A percentile compares a stretch with the other conserved stretches of the same genome.
phyloP scores from a whole-genome alignment of 2,888 invertebrate genomes.

The Stenodema calcarata region DNA sequence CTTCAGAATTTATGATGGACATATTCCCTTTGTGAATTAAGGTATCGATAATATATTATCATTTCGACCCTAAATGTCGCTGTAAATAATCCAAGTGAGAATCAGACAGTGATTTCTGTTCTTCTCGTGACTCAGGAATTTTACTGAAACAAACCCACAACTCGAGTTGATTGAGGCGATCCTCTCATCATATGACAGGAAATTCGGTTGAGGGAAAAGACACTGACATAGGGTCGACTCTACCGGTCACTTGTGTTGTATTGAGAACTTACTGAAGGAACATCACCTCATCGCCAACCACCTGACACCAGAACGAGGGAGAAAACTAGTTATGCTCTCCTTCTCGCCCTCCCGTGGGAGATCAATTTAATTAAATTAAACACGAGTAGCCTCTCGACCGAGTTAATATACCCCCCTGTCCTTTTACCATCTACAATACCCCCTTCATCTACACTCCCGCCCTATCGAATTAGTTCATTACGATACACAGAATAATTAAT shows the following conservation, averaged over 20 bases:
- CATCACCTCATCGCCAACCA: not conserved
- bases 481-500: conserved; percentile 40
- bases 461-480: conserved; percentile 37
- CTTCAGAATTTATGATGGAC: no score
- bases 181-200: not conserved
- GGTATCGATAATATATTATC: no score
- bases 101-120: no score
- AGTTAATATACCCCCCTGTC: conserved; percentile 2
- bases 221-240: not conserved
- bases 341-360: not conserved
- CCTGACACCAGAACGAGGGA: not conserved
- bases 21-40: no score
- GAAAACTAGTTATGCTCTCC: conserved; percentile 15
- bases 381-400: conserved; percentile 23
- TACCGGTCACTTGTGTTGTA: not conserved
- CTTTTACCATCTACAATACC: not conserved
- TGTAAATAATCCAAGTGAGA: no score
- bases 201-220: not conserved
- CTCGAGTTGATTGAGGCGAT: no score
- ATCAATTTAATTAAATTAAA: conserved; percentile 37
- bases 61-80: no score
- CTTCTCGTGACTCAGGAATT: no score
- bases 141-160: no score
- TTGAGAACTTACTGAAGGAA: not conserved
- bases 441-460: not conserved